A percentile compares a stretch with the other conserved stretches of the same genome.
Evolutionary conservation across 64 coral and sea anemone genomes (phyloP).

Genomic region (Exaiptasia diaphana): DNA sequence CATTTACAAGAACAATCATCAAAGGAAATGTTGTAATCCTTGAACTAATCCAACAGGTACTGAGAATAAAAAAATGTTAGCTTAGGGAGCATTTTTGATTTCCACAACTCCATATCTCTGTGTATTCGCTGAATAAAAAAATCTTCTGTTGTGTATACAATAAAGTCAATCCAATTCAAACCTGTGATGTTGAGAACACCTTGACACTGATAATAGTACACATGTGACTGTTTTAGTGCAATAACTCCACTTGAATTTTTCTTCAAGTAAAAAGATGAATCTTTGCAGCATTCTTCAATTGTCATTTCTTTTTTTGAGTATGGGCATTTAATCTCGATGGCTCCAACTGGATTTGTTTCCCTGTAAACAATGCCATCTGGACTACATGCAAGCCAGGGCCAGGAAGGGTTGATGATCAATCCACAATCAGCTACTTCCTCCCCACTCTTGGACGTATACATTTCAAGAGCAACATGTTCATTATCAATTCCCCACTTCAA

Average conservation of each 20-base stretch:
- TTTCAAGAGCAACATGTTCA: conserved; percentile 42
- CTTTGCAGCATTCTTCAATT: conserved; percentile 20
- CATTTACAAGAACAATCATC: too few species aligned
- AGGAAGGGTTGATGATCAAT: background rate
- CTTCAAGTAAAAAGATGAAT: conserved; percentile 16
- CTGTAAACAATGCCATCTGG: conserved; percentile 26
- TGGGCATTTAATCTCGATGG: conserved; percentile 38
- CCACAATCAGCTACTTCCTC: background rate
- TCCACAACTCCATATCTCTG: conserved; percentile 34
- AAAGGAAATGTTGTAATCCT: too few species aligned
- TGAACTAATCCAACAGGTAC: conserved; percentile 28
- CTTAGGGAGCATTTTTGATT: conserved; percentile 17
- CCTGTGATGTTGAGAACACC: background rate
- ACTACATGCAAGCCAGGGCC: conserved; percentile 10
- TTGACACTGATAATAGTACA: conserved; percentile 1
- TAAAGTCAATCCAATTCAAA: conserved; percentile 12
- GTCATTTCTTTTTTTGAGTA: conserved; percentile 32
- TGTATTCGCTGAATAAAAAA: conserved; percentile 11
- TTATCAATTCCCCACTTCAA: conserved; percentile 46
- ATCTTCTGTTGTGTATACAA: conserved; percentile 37
- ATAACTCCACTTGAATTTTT: background rate
- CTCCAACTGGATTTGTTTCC: conserved; percentile 14
- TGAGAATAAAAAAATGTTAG: conserved; percentile 50
- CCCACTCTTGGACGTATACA: background rate
- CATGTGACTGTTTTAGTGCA: conserved; percentile 13